Conservation (phyloP, 2,113 vertebrate genomes). For the Rallus limicola region DNA sequence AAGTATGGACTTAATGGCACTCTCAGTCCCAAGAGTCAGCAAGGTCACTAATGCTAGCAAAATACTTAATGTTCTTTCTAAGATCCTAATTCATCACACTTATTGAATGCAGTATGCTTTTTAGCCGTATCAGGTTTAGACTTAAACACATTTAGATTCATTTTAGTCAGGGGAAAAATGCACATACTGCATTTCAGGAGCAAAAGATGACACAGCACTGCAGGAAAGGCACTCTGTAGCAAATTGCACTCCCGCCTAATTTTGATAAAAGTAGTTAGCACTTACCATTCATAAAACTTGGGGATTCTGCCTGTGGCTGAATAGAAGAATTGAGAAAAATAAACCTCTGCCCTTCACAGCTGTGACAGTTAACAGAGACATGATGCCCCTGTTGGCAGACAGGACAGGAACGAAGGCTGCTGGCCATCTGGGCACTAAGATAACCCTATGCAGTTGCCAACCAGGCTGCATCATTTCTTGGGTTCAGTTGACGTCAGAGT, state of each 20-base stretch:
- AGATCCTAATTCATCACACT: constrained; percentile 12
- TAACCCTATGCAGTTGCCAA: background rate
- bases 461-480: background rate
- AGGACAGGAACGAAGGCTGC: background rate
- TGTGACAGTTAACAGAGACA: background rate
- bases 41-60: constrained; percentile 13
- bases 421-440: background rate
- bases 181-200: background rate
- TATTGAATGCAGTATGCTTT: constrained; percentile 15
- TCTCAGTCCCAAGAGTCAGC: background rate
- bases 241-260: background rate
- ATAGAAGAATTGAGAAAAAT: background rate
- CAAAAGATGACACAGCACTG: background rate
- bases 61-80: constrained; percentile 21
- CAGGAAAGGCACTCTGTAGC: background rate
- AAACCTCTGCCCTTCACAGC: background rate
- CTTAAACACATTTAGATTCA: background rate
- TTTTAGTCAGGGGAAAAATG: background rate
- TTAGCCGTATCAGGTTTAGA: constrained; percentile 10
- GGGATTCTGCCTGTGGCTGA: background rate
- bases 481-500: background rate
- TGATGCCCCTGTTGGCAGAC: background rate
- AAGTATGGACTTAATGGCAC: background rate
- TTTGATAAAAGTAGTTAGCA: background rate
- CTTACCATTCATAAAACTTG: background rate